Evolutionary conservation across 2,797 vertebrate genomes (phyloP).

Genomic region (Sparus aurata): DNA sequence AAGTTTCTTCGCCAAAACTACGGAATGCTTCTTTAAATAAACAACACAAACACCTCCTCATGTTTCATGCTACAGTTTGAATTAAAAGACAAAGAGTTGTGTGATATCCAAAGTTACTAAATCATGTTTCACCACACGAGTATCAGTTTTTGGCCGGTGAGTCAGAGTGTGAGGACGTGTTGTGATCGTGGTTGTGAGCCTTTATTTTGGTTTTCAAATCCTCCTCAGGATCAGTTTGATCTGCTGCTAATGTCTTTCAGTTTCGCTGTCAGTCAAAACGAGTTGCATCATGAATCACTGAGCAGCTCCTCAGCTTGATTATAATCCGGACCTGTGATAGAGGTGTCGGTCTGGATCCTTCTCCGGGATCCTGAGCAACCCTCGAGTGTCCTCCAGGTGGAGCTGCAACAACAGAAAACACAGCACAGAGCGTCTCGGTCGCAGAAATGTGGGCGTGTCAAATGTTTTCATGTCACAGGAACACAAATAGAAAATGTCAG

Average conservation of each 20-base stretch:
- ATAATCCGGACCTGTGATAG: neutral
- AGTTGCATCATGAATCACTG: slow-evolving; percentile 35
- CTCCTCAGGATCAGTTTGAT: neutral
- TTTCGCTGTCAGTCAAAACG: slow-evolving; percentile 29
- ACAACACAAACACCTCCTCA: neutral
- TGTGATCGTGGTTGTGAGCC: neutral
- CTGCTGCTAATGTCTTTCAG: slow-evolving; percentile 18
- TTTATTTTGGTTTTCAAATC: neutral
- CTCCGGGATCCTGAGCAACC: neutral
- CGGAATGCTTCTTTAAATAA: neutral
- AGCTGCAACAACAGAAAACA: slow-evolving; percentile 47
- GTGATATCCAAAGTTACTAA: neutral
- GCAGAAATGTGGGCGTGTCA: slow-evolving; percentile 1
- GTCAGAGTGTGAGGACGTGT: too few relatives aligned
- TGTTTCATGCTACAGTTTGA: neutral
- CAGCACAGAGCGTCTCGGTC: slow-evolving; percentile 1
- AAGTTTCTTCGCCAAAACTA: too few relatives aligned
- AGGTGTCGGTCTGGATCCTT: neutral
- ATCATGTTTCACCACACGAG: too few relatives aligned
- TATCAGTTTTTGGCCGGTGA: too few relatives aligned
- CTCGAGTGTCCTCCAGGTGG: slow-evolving; percentile 70
- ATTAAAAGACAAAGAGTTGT: neutral
- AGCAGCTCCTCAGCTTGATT: slow-evolving; percentile 8
- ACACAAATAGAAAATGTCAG: slow-evolving; percentile 33
- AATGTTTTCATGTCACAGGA: slow-evolving; percentile 17